Base-by-base conservation (phyloP, 2,113 vertebrate species). In the Tychaedon coryphoeus region DNA sequence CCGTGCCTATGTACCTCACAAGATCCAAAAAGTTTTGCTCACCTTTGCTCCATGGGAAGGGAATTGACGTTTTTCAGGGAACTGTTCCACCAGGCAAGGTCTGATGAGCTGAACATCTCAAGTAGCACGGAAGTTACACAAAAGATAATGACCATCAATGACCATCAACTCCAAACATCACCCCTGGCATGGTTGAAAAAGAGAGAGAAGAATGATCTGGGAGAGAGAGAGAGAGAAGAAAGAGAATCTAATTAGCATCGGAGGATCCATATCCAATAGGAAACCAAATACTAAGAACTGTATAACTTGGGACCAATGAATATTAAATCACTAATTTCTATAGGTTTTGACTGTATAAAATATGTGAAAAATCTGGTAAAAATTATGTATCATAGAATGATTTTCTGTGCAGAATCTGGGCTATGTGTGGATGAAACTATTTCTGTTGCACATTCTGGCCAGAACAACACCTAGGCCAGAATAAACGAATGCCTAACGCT, bases 11-110 rank as follows among this genome's bases (percentile, higher is more conserved):
- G 1, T 26, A 28, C 9, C 50, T 51, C 26, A 51, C 26, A 51
- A 51, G 26, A 51, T 14, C 9, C 50, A 51, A 29, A 51, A 29
- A 29, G 26, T 29, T 51, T 48, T 80, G n/a, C 28, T 67, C 28
- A 48, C 18, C 14, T 67, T 48, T 48, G 53, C 1, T 0, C n/a
- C 1, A 0, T 26, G 14, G 42, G 17, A 33, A 33, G 26, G 13
- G 51, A 57, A 38, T 15, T 57, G 20, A 47, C 15, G n/a, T 38
- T 67, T 38, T n/a, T 47, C 51, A 47, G 76, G 22, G 61, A 26
- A 15, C 33, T 45, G 16, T 36, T 56, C 26, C 40, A 45, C 40
- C 76, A 47, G 40, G 51, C 1, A 10, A 57, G 28, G 14, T 26
- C n/a, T 57, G 62, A 56, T 36, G 17, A 67, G n/a, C 28, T 57